phyloP scores from a whole-genome alignment of 2,888 invertebrate species.

The Rhamnusium bicolor region DNA sequence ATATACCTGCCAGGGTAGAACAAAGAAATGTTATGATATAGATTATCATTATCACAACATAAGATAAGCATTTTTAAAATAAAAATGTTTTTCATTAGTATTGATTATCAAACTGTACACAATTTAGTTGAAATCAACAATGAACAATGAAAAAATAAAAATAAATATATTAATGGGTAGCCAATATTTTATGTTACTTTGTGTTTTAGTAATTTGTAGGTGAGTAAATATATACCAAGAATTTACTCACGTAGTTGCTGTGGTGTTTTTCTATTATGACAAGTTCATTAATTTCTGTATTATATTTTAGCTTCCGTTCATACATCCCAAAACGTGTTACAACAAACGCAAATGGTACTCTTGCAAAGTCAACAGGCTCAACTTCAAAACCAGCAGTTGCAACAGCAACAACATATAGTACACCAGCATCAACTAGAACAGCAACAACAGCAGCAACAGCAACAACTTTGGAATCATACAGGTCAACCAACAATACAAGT shows the following conservation, averaged over 20 bases:
- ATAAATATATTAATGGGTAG: too few species aligned
- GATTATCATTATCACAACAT: background rate
- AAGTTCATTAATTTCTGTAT: background rate
- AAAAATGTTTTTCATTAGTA: background rate
- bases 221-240: background rate
- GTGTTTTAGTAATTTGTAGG: background rate
- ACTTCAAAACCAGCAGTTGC: constrained; percentile 48
- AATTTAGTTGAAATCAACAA: background rate
- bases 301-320: background rate
- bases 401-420: constrained; percentile 46
- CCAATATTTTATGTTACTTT: too few species aligned
- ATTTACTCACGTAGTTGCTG: too few species aligned
- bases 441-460: too few species aligned
- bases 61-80: background rate
- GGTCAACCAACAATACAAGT: constrained; percentile 56
- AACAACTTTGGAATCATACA: constrained; percentile 60
- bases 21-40: background rate
- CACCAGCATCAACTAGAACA: constrained; percentile 41
- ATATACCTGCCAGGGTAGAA: background rate
- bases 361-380: constrained; percentile 36
- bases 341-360: constrained; percentile 36
- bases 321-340: constrained; percentile 35
- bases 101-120: background rate
- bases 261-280: too few species aligned
- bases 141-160: background rate